Base-by-base conservation (phyloP, 2,113 vertebrate genomes). In the Neogobius melanostomus region DNA sequence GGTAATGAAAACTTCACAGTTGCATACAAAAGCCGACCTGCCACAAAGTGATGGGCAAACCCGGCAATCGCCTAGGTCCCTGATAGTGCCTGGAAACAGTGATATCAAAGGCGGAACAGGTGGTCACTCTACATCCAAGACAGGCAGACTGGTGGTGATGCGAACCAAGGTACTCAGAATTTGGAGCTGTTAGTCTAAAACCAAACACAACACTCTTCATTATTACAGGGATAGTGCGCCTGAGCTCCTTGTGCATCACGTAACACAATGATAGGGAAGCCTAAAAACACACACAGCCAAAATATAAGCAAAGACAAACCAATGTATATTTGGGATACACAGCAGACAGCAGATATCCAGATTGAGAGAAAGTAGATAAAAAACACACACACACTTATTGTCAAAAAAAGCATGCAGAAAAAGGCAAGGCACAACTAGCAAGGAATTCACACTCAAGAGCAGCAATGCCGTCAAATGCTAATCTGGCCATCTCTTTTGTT, bases 281-380 rank as follows among this genome's bases (percentile, higher is more conserved):
- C 84, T 89, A 78, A 80, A 82, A 77, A 11, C 21, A 56, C 53
- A 91, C 79, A 90, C 81, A 87, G 75, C 84, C 89, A 57, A 71
- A 86, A 89, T 36, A 86, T 87, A 92, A 90, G 91, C 90, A 91
- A 82, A 92, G 80, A 92, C 90, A 94, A 92, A 92, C 90, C 85
- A 89, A 82, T 88, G 89, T 82, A 93, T 83, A 36, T 36, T n/a
- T 1, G 85, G 80, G 75, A 85, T 85, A 87, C 84, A 93, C 82
- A 77, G 87, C 89, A 93, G 86, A 86, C 85, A 67, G 91, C 87
- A 91, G 88, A 90, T 87, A 88, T 91, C 93, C 93, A 93, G 74
- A 92, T 90, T 90, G 94, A 95, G 90, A 93, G 92, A 94, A 82
- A 74, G 86, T 67, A 76, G 72, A 85, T 50, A 71, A 74, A 86